Evolutionary conservation across 2,113 vertebrate species (phyloP).

Genomic region (Oreochromis tanganicae): DNA sequence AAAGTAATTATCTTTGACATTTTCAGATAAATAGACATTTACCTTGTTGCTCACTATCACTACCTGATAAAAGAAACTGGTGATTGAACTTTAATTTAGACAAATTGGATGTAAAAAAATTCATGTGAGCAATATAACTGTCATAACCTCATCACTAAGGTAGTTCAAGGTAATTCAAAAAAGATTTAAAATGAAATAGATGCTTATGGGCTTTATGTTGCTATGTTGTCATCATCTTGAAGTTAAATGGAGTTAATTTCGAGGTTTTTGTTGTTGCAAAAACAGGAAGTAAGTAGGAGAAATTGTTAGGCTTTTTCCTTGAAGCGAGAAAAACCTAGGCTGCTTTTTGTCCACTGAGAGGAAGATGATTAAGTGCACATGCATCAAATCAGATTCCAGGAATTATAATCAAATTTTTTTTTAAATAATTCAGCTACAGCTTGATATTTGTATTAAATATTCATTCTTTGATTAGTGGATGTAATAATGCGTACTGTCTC

Average conservation of each 20-base stretch:
- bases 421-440: not conserved
- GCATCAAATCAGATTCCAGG: not conserved
- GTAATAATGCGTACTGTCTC: slow-evolving; percentile 6
- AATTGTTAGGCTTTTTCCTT: not conserved
- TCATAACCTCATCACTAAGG: not conserved
- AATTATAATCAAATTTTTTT: not conserved
- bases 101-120: not conserved
- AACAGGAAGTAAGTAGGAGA: not conserved
- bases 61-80: not conserved
- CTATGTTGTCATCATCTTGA: not conserved
- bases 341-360: not conserved
- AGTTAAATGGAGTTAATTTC: not conserved
- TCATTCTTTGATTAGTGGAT: not conserved
- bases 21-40: not conserved
- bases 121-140: not conserved
- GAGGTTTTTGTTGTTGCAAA: not conserved
- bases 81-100: not conserved
- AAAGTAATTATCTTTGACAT: slow-evolving; percentile 8
- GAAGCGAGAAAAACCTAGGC: not conserved
- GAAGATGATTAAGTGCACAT: not conserved
- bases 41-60: not conserved
- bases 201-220: not conserved
- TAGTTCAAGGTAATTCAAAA: not conserved
- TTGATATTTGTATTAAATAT: not conserved
- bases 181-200: not conserved